Evolutionary conservation across 2,113 vertebrate species (phyloP).

Genomic region (Sturnus vulgaris): DNA sequence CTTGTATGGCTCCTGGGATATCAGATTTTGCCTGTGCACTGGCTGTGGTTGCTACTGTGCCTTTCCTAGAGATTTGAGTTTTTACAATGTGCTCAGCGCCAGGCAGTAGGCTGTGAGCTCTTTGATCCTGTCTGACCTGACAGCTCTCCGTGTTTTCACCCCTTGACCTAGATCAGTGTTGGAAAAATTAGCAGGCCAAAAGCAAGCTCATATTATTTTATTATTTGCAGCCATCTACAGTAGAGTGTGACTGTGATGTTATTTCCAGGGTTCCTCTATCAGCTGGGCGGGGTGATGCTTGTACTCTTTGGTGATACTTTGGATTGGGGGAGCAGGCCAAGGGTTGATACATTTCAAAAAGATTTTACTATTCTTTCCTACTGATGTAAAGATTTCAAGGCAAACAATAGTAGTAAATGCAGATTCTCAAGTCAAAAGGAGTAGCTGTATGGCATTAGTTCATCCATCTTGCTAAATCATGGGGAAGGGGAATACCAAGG

Average conservation of each 20-base stretch:
- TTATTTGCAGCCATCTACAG: not conserved
- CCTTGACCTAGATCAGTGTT: not conserved
- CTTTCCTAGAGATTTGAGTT: not conserved
- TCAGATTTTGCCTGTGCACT: not conserved
- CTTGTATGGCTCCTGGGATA: not conserved
- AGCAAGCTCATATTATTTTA: not conserved
- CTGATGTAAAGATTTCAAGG: not conserved
- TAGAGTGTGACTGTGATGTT: rapidly evolving
- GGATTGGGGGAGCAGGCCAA: not conserved
- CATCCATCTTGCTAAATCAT: not conserved
- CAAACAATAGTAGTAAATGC: not conserved
- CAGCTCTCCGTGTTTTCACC: not conserved
- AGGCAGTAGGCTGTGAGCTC: not conserved
- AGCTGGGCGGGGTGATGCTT: not conserved
- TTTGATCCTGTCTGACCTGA: not conserved
- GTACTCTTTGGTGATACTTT: not conserved
- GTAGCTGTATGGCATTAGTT: not conserved
- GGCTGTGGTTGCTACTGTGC: not conserved
- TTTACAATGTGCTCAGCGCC: rapidly evolving
- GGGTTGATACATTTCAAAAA: not conserved
- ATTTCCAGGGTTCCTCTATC: not conserved
- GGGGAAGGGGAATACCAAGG: not conserved
- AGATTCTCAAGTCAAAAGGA: not conserved
- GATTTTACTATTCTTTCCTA: not conserved
- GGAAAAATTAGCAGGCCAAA: not conserved